Evolutionary conservation across 2,888 invertebrate genomes (phyloP).

Genomic region (Pristionchus maxplancki): DNA sequence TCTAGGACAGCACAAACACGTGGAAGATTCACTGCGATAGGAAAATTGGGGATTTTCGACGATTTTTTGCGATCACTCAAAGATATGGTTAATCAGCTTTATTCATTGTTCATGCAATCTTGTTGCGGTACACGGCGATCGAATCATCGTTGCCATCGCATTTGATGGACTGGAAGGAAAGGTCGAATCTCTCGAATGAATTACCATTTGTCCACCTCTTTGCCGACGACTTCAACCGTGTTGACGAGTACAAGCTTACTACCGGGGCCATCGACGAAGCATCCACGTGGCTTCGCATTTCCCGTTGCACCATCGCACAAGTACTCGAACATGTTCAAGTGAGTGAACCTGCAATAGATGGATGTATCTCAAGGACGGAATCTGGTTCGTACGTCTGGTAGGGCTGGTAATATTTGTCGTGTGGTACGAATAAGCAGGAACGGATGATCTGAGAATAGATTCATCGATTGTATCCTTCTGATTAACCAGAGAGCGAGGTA

Average conservation of each 20-base stretch:
- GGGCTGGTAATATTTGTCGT: not conserved
- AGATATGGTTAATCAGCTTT: not conserved
- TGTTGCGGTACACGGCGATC: not conserved
- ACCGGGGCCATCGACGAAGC: not conserved
- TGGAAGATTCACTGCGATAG: too few species aligned
- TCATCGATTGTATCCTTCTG: too few species aligned
- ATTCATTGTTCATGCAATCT: not conserved
- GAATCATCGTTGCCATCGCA: not conserved
- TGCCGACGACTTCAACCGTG: not conserved
- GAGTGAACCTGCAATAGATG: not conserved
- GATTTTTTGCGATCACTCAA: not conserved
- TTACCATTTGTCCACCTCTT: not conserved
- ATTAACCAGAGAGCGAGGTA: too few species aligned
- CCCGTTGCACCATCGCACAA: not conserved
- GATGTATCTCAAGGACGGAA: not conserved
- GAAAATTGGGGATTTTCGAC: too few species aligned
- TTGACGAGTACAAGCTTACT: not conserved
- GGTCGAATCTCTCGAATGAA: not conserved
- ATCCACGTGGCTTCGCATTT: not conserved
- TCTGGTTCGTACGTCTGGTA: not conserved
- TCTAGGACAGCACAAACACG: not conserved
- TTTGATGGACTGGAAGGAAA: not conserved
- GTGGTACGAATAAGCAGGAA: too few species aligned
- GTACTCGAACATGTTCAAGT: not conserved
- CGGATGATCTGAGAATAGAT: too few species aligned